Evolutionary conservation across 2,113 vertebrate genomes (phyloP).

Genomic region (Rousettus leschenaultii): DNA sequence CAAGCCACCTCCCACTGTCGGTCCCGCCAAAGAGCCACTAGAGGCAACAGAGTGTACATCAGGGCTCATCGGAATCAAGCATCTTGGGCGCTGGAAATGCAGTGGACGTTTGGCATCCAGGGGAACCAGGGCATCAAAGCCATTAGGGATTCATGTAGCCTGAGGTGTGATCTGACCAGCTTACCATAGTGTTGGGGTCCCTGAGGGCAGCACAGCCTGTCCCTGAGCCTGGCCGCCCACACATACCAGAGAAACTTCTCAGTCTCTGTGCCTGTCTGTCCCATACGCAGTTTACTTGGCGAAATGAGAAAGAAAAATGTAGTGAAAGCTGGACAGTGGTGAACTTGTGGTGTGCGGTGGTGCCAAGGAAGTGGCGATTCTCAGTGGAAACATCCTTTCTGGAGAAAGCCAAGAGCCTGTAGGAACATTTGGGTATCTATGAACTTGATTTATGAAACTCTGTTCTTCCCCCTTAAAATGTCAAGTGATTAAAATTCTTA

Average conservation of each 20-base stretch:
- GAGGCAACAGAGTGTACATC: fast-evolving
- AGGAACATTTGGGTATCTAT: background rate
- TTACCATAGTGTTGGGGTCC: background rate
- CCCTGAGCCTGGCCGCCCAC: background rate
- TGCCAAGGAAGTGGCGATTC: background rate
- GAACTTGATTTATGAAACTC: background rate
- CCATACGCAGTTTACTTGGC: fast-evolving
- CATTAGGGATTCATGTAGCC: background rate
- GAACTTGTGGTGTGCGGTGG: background rate
- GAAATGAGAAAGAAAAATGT: background rate
- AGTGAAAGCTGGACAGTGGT: background rate
- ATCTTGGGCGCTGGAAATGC: background rate
- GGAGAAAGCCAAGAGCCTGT: background rate
- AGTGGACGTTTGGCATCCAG: background rate
- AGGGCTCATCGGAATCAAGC: background rate
- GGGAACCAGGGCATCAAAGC: background rate
- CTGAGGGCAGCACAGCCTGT: fast-evolving
- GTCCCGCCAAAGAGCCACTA: too few relatives aligned
- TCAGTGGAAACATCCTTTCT: background rate
- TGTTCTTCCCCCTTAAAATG: conserved; percentile 2
- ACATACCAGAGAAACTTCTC: background rate
- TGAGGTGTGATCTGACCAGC: fast-evolving
- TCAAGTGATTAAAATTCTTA: background rate
- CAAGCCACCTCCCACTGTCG: background rate
- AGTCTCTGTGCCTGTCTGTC: background rate